Percentiles rank a stretch among this genome's conserved stretches.
These are phyloP conservation scores for Drosophila tanythrix DNA, from an alignment of 2,888 invertebrate genomes.

Conservation along the genomic window DNA sequence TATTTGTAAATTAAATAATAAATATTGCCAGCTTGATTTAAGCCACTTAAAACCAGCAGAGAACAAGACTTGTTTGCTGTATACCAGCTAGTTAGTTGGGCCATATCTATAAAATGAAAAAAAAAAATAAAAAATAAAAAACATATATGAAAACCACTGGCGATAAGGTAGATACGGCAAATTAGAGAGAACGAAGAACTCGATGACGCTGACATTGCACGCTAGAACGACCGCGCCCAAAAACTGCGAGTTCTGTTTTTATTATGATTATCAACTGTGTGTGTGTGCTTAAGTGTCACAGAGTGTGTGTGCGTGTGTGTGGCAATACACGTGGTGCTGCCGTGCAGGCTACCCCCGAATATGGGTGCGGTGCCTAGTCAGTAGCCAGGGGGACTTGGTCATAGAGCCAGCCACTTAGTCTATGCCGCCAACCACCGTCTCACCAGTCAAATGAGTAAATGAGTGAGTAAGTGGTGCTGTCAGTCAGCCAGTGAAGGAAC, in stretches of 20 bases:
- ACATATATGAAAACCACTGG: conserved; percentile 9
- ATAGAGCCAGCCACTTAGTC: conserved; percentile 54
- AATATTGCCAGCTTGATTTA: conserved; percentile 6
- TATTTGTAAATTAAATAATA: no score
- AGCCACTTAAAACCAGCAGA: conserved; percentile 13
- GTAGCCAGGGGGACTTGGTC: conserved; percentile 31
- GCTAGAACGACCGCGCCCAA: conserved; percentile 50
- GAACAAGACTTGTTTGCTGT: conserved; percentile 14
- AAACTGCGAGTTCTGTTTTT: conserved; percentile 4
- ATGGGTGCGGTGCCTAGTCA: conserved; percentile 47
- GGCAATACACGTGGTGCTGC: conserved; percentile 51
- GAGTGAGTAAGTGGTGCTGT: conserved; percentile 62
- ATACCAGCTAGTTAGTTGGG: conserved; percentile 2
- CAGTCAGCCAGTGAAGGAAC: conserved; percentile 24
- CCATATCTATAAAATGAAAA: conserved; percentile 39
- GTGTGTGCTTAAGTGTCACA: not conserved
- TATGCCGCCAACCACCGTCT: conserved; percentile 28
- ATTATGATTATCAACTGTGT: not conserved
- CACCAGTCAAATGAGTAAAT: conserved; percentile 16
- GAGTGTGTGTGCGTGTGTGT: conserved; percentile 2
- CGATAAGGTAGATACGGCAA: conserved; percentile 36
- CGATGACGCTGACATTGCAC: conserved; percentile 54
- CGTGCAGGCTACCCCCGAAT: conserved; percentile 32
- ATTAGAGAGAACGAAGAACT: conserved; percentile 34
- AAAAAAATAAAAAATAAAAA: not conserved